Conservation (phyloP, 2,113 vertebrate species). For the Labeo catla region DNA sequence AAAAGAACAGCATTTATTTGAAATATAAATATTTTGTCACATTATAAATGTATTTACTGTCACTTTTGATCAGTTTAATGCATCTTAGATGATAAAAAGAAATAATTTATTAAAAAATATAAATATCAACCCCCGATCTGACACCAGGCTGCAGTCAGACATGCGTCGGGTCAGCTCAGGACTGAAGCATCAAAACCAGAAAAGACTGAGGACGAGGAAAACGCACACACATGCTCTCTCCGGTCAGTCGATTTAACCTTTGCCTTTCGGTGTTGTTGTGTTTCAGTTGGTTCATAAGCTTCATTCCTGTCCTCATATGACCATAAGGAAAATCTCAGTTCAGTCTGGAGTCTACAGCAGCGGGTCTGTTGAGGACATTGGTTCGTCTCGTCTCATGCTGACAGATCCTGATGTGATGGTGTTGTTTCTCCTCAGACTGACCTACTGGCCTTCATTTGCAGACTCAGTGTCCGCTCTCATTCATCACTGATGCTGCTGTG, state of each 20-base stretch:
- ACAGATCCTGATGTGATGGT: not conserved
- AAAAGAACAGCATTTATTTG: no score
- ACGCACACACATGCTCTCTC: no score
- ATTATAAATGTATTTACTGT: no score
- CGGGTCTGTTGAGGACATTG: not conserved
- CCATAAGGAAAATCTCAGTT: not conserved
- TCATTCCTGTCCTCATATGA: not conserved
- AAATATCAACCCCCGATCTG: no score
- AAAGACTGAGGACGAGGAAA: no score
- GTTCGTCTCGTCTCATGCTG: not conserved
- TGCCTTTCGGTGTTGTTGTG: no score
- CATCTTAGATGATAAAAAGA: no score
- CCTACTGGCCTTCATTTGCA: not conserved
- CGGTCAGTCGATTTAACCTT: no score
- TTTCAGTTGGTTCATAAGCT: not conserved
- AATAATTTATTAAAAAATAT: no score
- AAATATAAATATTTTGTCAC: no score
- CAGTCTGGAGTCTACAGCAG: not conserved
- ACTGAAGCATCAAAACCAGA: not conserved
- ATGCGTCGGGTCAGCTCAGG: not conserved
- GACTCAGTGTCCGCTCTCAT: not conserved
- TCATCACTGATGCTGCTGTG: not conserved
- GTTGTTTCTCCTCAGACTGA: conserved; percentile 3
- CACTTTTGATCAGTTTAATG: no score
- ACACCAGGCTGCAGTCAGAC: no score